phyloP scores from a whole-genome alignment of 2,113 vertebrate species.

The Stigmatopora nigra region DNA sequence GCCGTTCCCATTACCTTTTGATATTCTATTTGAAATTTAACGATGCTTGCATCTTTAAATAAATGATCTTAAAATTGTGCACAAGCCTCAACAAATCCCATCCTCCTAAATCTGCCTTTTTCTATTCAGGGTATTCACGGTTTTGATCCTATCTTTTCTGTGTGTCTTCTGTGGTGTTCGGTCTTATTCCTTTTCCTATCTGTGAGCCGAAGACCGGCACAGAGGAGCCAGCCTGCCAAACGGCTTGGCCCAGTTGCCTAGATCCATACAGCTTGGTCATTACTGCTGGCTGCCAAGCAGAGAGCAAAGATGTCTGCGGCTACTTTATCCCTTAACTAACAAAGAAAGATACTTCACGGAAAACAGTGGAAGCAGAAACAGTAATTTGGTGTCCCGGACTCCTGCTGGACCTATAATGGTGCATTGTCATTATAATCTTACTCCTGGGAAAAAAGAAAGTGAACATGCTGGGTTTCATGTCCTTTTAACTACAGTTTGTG shows the following conservation, averaged over 20 bases:
- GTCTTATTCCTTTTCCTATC: constrained; percentile 53
- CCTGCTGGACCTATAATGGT: constrained; percentile 51
- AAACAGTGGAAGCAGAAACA: constrained; percentile 44
- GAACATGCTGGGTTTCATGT: constrained; percentile 42
- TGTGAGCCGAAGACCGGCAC: constrained; percentile 41
- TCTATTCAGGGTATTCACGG: constrained; percentile 27
- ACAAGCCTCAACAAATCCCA: constrained; percentile 21
- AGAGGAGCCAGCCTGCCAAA: constrained; percentile 49
- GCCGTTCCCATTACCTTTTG: not conserved
- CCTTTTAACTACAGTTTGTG: constrained; percentile 52
- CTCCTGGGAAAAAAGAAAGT: constrained; percentile 28
- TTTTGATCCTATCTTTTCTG: constrained; percentile 46
- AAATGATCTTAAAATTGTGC: constrained; percentile 22
- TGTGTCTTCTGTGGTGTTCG: constrained; percentile 38
- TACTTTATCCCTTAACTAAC: constrained; percentile 62
- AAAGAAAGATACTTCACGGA: constrained; percentile 51
- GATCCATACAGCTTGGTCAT: constrained; percentile 57
- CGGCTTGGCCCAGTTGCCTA: constrained; percentile 48
- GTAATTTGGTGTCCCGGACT: constrained; percentile 31
- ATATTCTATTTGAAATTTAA: constrained; percentile 12
- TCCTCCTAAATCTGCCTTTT: constrained; percentile 11
- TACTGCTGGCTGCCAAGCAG: constrained; percentile 63
- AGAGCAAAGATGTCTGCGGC: constrained; percentile 46
- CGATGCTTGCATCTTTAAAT: constrained; percentile 26
- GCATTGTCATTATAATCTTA: constrained; percentile 55